Conservation (phyloP, 2,113 vertebrate genomes). For the Entosphenus tridentatus region DNA sequence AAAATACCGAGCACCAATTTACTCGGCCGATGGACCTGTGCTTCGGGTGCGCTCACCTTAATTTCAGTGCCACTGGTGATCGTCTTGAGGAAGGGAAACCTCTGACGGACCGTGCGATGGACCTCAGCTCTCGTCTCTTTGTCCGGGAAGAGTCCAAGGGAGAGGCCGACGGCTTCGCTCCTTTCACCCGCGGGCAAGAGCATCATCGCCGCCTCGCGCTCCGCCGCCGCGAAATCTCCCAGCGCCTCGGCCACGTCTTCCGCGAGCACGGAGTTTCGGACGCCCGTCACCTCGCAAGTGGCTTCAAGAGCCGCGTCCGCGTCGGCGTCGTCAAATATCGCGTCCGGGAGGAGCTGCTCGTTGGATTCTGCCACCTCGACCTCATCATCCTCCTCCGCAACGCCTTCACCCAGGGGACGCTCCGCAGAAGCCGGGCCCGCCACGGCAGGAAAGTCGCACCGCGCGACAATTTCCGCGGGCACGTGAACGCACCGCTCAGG, state of each 20-base stretch:
- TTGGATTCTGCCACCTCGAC: constrained; percentile 1
- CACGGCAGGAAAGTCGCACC: too few relatives aligned
- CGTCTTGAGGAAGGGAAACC: constrained; percentile 58
- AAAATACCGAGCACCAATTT: too few relatives aligned
- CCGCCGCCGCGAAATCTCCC: constrained; percentile 25
- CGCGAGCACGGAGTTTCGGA: constrained; percentile 30
- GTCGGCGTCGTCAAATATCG: not conserved
- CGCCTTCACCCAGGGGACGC: rapidly evolving
- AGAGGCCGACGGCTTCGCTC: constrained; percentile 21
- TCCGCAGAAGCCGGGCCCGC: not conserved
- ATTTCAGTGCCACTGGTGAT: constrained; percentile 43
- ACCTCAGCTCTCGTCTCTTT: constrained; percentile 41
- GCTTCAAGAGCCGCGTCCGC: rapidly evolving
- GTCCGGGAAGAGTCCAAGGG: constrained; percentile 33
- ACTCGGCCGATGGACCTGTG: too few relatives aligned
- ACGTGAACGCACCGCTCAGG: not conserved
- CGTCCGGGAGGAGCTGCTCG: constrained; percentile 7
- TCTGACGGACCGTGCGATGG: constrained; percentile 44
- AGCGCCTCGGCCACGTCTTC: constrained; percentile 23
- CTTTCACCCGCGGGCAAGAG: constrained; percentile 10
- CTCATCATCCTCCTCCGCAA: not conserved
- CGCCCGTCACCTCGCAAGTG: not conserved
- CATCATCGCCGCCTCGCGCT: constrained; percentile 15
- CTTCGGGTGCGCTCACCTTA: not conserved
- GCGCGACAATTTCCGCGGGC: constrained; percentile 11